Evolutionary conservation across 2,888 invertebrate genomes (phyloP).

Genomic region (Pherbina coryleti): DNA sequence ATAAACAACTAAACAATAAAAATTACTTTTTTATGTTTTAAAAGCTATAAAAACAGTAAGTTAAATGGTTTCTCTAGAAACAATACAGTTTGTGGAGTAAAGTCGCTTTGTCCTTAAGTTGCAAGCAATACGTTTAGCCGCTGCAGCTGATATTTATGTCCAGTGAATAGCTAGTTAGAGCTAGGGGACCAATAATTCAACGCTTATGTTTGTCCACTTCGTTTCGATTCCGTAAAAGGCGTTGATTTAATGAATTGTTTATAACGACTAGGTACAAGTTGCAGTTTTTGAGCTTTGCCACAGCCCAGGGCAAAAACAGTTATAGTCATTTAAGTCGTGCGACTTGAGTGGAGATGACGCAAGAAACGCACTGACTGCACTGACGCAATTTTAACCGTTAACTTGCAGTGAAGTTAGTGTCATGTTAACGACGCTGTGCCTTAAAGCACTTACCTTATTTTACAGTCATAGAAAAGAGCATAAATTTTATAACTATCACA

Average conservation of each 20-base stretch:
- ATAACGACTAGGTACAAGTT: not conserved
- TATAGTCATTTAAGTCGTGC: not conserved
- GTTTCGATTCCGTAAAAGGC: not conserved
- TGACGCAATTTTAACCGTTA: slow-evolving; percentile 7
- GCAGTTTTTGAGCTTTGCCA: not conserved
- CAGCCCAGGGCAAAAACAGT: not conserved
- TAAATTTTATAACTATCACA: no score
- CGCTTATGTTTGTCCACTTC: not conserved
- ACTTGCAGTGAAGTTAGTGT: not conserved
- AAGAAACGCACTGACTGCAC: not conserved
- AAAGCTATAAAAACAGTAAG: no score
- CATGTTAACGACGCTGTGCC: not conserved
- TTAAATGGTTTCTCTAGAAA: no score
- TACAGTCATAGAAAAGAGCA: no score
- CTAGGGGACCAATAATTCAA: not conserved
- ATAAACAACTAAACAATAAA: no score
- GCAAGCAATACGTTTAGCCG: no score
- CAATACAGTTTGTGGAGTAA: no score
- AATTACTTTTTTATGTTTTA: no score
- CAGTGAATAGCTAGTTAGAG: not conserved
- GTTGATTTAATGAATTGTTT: not conserved
- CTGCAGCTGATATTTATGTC: no score
- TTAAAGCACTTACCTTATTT: not conserved
- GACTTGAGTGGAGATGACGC: not conserved
- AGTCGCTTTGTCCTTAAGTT: no score